These are phyloP conservation scores for Pantherophis guttatus DNA, from an alignment of 2,113 vertebrate species.

Conservation along the genomic window DNA sequence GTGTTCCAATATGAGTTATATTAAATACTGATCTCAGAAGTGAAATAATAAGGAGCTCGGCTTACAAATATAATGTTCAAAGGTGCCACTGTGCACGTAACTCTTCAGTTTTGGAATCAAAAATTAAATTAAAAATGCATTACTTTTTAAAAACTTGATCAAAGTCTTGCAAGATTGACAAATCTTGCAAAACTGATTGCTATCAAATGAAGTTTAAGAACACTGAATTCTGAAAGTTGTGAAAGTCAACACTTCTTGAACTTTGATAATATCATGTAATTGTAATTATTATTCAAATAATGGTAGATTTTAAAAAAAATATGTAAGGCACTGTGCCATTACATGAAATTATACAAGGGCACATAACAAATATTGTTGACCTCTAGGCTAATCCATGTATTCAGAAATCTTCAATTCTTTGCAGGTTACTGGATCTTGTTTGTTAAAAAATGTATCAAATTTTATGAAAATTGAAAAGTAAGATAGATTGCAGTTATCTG, in stretches of 20 bases:
- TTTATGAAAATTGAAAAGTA: background rate
- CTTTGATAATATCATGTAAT: background rate
- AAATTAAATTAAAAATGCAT: background rate
- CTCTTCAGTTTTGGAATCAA: background rate
- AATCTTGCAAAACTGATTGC: background rate
- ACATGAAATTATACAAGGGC: background rate
- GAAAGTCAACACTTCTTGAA: background rate
- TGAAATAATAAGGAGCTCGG: background rate
- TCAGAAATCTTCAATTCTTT: background rate
- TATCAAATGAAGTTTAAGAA: background rate
- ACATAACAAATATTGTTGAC: background rate
- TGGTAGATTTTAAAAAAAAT: background rate
- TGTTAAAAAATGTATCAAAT: background rate
- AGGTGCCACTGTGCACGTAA: background rate
- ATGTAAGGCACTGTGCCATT: background rate
- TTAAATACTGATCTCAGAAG: background rate
- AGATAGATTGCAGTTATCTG: background rate
- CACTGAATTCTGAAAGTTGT: background rate
- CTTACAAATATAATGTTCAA: background rate
- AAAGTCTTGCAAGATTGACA: background rate
- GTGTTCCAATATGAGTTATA: background rate
- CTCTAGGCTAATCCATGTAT: background rate
- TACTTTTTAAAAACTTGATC: background rate
- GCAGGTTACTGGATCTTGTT: background rate
- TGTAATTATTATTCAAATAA: background rate